Evolutionary conservation across 2,113 vertebrate genomes (phyloP), one percentile per base, ranked within the genome.

Genomic region (Tupaia tana): DNA sequence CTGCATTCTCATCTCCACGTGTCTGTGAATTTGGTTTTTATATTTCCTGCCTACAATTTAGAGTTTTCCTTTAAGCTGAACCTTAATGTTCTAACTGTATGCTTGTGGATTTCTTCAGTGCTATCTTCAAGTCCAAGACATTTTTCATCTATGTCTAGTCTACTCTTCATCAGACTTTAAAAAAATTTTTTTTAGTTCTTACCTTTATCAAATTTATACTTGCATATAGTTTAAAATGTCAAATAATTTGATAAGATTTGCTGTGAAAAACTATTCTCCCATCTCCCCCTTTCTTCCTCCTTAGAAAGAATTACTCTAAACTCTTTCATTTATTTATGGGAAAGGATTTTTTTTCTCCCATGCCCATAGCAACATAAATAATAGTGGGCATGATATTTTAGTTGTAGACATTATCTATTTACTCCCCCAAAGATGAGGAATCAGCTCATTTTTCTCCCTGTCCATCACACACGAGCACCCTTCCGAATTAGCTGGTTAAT

Each of bases 191-290:
- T 10, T 56, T 25, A 0, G 7, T 29, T 77, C 34, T 87, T 52
- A 66, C 25, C 81, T 85, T 69, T 64, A 13, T 71, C 3, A 81
- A 69, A 75, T 89, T 59, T 93, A 90, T 71, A 43, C 43, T 67
- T 66, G 14, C 19, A 75, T 24, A 25, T 74, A 59, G 22, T 81
- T 95, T 93, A n/a, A 92, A 90, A 52, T 93, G 34, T 54, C 52
- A 88, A 63, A 69, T 25, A n/a, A 59, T 92, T 93, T 64, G 67
- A 73, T 52, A 91, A 64, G 74, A 87, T 22, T n/a, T 34, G 14
- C 52, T 85, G 66, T 34, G 66, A 83, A 90, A 82, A 54, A 84
- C 9, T 63, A 43, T 43, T 71, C 25, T 67, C 34, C 34, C 10
- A 64, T 61, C 10, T 54, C 25, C 24, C 13, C 14, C 0, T 20